Evolutionary conservation across 2,888 invertebrate genomes (phyloP), one percentile per base, ranked within the genome.

Genomic region (Polyommatus iphigenia): DNA sequence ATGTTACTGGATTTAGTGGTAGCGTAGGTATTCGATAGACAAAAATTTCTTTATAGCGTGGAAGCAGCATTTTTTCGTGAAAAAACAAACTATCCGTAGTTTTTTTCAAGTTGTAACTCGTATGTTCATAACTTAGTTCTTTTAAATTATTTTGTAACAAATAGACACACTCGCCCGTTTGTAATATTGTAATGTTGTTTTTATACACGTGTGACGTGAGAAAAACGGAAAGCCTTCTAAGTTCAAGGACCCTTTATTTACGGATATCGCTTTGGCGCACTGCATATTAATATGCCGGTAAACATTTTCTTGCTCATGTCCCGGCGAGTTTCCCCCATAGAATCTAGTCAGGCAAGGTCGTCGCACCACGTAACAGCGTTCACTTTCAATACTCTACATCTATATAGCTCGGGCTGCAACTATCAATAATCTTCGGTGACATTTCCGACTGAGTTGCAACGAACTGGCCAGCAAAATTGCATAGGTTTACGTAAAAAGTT

Each of bases 291-390:
- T 15, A 8, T 6, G 24, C 29, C 29, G 29, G 67, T 13, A 67
- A 32, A 29, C 29, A 5, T 67, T 67, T 67, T 67, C 67, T 67
- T 67, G 67, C 29, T 13, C 29, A 29, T 67, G 59, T 77, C 77
- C 41, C 57, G 6, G 59, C 24, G 18, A 59, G 72, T 77, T 72
- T 72, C 59, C 72, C 36, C 77, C 50, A 36, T 59, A 73, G 57
- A 77, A 77, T 77, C 77, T 41, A 59, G 77, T 77, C 36, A 71
- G 41, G 72, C 77, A 73, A 73, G 73, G 77, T 77, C 77, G 72
- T 77, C 72, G 72, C 54, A 76, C 62, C 15, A 29, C 46, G 73
- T 77, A 72, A 62, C 57, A 59, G 54, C 54, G 18, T 54, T 54
- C 54, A 54, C 54, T 54, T 54, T 54, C 54, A 54, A 54, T 54